Evolutionary conservation across 2,113 vertebrate species (phyloP).

Genomic region (Atractosteus spatula): DNA sequence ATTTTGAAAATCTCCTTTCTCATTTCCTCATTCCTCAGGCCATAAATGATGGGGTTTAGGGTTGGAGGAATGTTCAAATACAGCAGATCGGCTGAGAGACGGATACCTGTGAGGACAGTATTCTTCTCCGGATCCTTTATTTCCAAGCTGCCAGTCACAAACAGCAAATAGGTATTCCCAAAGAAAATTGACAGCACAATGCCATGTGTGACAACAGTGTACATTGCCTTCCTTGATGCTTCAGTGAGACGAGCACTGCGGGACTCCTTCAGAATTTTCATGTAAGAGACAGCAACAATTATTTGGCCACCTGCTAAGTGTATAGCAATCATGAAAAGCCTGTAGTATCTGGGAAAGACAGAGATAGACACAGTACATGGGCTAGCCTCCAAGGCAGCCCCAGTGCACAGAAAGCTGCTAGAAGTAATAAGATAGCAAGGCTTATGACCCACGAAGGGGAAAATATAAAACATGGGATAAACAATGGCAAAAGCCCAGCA

Average conservation of each 20-base stretch:
- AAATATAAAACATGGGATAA: slow-evolving; percentile 10
- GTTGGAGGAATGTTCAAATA: background rate
- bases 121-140: background rate
- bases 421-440: slow-evolving; percentile 4
- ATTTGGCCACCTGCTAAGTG: background rate
- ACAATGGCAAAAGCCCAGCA: background rate
- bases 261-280: slow-evolving; percentile 7
- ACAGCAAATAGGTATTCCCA: background rate
- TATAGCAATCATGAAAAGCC: background rate
- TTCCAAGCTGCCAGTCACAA: slow-evolving; percentile 6
- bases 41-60: slow-evolving; percentile 3
- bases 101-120: background rate
- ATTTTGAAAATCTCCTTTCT: slow-evolving; percentile 7
- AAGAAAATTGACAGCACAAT: slow-evolving; percentile 8
- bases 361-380: background rate
- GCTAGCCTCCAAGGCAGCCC: slow-evolving; percentile 3
- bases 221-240: slow-evolving; percentile 3
- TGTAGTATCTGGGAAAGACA: slow-evolving; percentile 6
- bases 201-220: background rate
- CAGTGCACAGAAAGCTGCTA: slow-evolving; percentile 10
- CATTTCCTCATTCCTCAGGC: background rate
- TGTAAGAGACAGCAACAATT: slow-evolving; percentile 9
- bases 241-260: background rate
- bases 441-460: background rate
- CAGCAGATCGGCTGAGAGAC: background rate